Evolutionary conservation across 2,888 invertebrate genomes (phyloP), one percentile per base, ranked within the genome.

Genomic region (Calameuta filiformis): DNA sequence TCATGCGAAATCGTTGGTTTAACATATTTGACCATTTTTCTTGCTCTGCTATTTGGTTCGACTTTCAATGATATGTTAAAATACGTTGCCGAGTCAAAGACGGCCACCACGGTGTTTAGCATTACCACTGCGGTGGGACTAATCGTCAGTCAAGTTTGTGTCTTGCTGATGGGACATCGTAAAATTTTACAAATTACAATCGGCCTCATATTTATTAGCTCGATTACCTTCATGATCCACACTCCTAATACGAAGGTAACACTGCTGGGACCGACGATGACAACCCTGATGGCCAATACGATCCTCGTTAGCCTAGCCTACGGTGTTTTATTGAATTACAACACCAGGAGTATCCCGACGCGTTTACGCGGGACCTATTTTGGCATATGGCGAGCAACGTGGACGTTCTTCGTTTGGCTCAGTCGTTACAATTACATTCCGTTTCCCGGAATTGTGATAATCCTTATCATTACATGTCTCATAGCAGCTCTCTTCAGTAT

Each of bases 291-390:
- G 15, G 73, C 81, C 75, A 84, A 85, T 71, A 75, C 82, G 23
- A 76, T 78, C n/a, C 71, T 80, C 35, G 82, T 83, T 75, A 83
- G 84, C 71, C 75, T 85, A 4, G 79, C 78, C 74, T 83, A 85
- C 37, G 84, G 85, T 0, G 81, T 83, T 56, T 73, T 85, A 15
- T 75, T 84, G 11, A 85, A 85, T 76, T 85, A 85, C 74, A 82
- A 83, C 71, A 75, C 79, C 1, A 77, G 85, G 73, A 83, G 83
- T 23, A 77, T 85, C 69, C 84, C 85, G 40, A 85, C 85, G 30
- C 73, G 83, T 37, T 69, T 85, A 15, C 78, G 85, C 4, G 84
- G 84, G 23, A 84, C 79, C 2, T 77, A 83, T 4, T 76, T 74
- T 69, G 85, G 85, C 23, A 81, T 85, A 74, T 85, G 78, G 69